phyloP scores from a whole-genome alignment of 2,888 invertebrate species.

The Sisyra nigra region DNA sequence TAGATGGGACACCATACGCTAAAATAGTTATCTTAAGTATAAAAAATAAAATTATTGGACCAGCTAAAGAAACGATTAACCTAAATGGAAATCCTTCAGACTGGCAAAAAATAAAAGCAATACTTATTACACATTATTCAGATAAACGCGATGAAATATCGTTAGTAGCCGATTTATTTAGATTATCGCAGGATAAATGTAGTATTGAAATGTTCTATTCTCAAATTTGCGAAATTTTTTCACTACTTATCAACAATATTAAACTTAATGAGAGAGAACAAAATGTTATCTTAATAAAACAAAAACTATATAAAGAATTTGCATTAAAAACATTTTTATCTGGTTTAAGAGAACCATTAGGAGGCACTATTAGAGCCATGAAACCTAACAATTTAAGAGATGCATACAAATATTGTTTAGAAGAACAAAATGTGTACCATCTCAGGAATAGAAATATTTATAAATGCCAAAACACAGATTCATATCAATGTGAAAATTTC shows the following conservation, averaged over 20 bases:
- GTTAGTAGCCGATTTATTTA: conserved; percentile 12
- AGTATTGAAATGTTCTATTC: conserved; percentile 13
- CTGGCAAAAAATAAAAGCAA: conserved; percentile 12
- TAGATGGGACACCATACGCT: neutral
- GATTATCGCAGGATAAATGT: conserved; percentile 10
- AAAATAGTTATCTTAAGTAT: neutral
- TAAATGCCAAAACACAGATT: too few species aligned
- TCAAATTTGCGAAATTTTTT: conserved; percentile 14
- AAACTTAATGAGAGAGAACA: conserved; percentile 12
- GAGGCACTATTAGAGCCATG: conserved; percentile 14
- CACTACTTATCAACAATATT: conserved; percentile 13
- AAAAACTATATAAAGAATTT: conserved; percentile 13
- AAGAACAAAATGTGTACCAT: conserved; percentile 9
- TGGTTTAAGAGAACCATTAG: conserved; percentile 14
- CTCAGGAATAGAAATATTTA: too few species aligned
- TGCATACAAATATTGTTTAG: conserved; percentile 13
- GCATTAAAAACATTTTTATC: conserved; percentile 13
- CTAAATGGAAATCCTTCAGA: conserved; percentile 12
- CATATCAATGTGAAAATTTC: too few species aligned
- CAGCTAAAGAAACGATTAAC: conserved; percentile 13
- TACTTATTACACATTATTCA: conserved; percentile 12
- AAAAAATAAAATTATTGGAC: conserved; percentile 12
- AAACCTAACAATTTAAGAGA: conserved; percentile 11
- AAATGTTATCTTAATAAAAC: conserved; percentile 13
- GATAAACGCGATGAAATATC: conserved; percentile 13